A percentile compares a stretch with the other conserved stretches of the same genome.
Conservation (phyloP, 2,888 invertebrate genomes). For the Melangyna quadrimaculata region DNA sequence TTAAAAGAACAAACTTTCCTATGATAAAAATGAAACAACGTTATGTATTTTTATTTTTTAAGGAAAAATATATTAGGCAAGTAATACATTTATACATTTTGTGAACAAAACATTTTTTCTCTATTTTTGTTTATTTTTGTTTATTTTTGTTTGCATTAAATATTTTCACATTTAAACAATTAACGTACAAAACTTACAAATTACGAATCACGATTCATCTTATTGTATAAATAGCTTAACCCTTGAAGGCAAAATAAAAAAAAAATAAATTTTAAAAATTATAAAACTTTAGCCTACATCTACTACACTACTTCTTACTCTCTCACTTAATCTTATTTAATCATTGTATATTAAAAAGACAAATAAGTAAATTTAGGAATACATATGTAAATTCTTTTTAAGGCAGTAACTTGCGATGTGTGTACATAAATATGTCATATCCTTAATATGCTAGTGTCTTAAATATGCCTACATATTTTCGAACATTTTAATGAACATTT, state of each 20-base stretch:
- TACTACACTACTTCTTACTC: too few species aligned
- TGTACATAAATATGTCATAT: background rate
- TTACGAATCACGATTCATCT: slow-evolving; percentile 53
- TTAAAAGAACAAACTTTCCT: background rate
- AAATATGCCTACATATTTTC: background rate
- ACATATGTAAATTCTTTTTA: slow-evolving; percentile 26
- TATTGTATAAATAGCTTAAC: slow-evolving; percentile 6
- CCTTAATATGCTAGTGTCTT: background rate
- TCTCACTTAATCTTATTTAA: slow-evolving; percentile 60
- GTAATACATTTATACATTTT: slow-evolving; percentile 18
- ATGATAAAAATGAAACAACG: background rate
- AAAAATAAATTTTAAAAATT: slow-evolving; percentile 9
- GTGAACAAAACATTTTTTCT: background rate
- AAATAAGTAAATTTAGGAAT: slow-evolving; percentile 41
- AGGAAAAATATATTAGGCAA: slow-evolving; percentile 59
- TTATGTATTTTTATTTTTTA: background rate
- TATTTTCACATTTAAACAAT: slow-evolving; percentile 55
- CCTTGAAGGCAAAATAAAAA: slow-evolving; percentile 11
- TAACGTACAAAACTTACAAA: slow-evolving; percentile 66
- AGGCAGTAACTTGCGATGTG: slow-evolving; percentile 31
- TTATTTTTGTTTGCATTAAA: slow-evolving; percentile 27
- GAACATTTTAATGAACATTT: slow-evolving; percentile 11
- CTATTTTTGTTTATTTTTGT: too few species aligned
- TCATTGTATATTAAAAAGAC: slow-evolving; percentile 58
- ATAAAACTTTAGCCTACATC: slow-evolving; percentile 26